Conservation (phyloP, 64 coral and sea anemone species). For the Pocillopora damicornis region DNA sequence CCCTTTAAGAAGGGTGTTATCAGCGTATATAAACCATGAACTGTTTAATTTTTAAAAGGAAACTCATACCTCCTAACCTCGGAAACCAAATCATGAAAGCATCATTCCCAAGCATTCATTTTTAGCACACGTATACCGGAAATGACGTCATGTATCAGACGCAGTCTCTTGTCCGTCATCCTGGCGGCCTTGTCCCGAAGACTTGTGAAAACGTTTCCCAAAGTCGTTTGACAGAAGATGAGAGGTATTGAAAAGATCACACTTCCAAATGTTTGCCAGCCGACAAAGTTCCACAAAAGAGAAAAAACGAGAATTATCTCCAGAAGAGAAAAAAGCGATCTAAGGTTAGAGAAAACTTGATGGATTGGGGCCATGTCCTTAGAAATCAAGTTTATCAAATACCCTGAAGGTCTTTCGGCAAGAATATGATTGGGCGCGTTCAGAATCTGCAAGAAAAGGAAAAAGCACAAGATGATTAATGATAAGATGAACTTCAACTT, state of each 20-base stretch:
- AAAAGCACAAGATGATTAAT: background rate
- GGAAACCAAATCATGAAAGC: background rate
- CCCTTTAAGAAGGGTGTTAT: no score
- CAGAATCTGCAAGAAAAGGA: background rate
- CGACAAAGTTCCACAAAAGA: conserved; percentile 4
- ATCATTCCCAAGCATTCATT: conserved; percentile 36
- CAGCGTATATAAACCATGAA: no score
- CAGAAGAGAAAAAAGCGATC: background rate
- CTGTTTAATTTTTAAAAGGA: background rate
- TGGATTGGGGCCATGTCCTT: no score
- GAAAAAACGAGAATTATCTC: background rate
- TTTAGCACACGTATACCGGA: conserved; percentile 37
- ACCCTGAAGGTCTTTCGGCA: background rate
- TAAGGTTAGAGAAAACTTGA: no score
- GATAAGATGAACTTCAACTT: no score
- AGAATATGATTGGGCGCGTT: background rate
- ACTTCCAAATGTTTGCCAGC: conserved; percentile 17
- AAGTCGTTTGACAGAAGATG: background rate
- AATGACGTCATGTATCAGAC: conserved; percentile 18
- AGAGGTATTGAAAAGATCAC: background rate
- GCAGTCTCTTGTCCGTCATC: conserved; percentile 7
- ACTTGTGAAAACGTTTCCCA: conserved; percentile 2
- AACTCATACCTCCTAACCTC: background rate
- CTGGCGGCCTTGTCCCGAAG: conserved; percentile 3
- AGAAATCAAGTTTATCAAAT: background rate